Conservation (phyloP, 2,797 vertebrate genomes). For the Cephalopachus bancanus region DNA sequence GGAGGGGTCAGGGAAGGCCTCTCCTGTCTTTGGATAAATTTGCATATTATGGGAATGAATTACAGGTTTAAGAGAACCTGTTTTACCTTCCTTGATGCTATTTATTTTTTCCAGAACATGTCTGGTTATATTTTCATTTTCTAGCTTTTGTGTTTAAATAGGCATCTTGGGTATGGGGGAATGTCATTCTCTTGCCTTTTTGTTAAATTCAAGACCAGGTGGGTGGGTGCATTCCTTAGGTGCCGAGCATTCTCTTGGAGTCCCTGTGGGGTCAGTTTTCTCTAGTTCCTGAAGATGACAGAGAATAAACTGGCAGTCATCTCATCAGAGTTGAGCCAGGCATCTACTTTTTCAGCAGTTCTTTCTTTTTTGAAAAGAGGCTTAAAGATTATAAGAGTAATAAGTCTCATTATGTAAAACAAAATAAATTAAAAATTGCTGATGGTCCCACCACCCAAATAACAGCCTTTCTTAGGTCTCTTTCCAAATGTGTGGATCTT, state of each 20-base stretch:
- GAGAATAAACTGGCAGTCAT: not conserved
- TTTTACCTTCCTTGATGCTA: not conserved
- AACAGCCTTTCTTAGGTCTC: not conserved
- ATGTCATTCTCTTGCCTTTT: not conserved
- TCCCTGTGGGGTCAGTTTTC: not conserved
- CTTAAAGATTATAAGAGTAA: not conserved
- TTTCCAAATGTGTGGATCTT: not conserved
- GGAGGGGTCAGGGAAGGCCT: not conserved
- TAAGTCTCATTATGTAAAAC: conserved; percentile 30
- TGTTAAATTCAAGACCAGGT: not conserved
- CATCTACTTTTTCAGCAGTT: conserved; percentile 7
- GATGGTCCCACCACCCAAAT: not conserved
- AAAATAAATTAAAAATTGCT: not conserved
- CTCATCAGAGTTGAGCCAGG: not conserved
- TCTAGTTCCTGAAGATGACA: not conserved
- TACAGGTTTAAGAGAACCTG: not conserved
- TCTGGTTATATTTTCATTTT: conserved; percentile 58
- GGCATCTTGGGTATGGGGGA: not conserved
- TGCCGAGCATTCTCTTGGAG: not conserved
- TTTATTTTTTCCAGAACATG: not conserved
- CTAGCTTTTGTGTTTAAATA: conserved; percentile 22
- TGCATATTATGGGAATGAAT: not conserved
- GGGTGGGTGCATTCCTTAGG: not conserved
- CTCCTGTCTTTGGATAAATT: not conserved
- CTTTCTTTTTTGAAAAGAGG: conserved; percentile 26